Conservation (phyloP, 37 sponge, comb jelly and placozoan genomes). For the Lycopodina hypogea region DNA sequence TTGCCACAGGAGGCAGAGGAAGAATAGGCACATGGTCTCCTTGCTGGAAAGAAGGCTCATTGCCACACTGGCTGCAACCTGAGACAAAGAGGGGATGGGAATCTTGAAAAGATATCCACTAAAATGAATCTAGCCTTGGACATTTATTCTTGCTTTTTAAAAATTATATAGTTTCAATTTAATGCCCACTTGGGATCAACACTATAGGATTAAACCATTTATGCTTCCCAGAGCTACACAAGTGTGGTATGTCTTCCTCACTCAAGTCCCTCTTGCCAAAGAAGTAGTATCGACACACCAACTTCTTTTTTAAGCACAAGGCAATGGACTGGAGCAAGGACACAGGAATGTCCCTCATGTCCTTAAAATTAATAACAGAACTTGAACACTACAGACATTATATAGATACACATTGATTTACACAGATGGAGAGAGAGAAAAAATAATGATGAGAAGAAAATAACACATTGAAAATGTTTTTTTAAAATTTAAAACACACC, state of each 20-base stretch:
- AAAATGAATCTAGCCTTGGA: too few relatives aligned
- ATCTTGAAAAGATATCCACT: too few relatives aligned
- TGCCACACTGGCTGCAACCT: constrained; percentile 41
- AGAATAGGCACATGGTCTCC: constrained; percentile 37
- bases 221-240: constrained; percentile 22
- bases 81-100: too few relatives aligned
- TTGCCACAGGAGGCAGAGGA: constrained; percentile 47
- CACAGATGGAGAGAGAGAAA: too few relatives aligned
- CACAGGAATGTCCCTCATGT: constrained; percentile 23
- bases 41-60: constrained; percentile 37
- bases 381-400: constrained; percentile 8
- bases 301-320: neutral
- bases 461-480: too few relatives aligned
- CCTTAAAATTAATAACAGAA: constrained; percentile 34
- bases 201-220: constrained; percentile 37
- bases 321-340: constrained; percentile 21
- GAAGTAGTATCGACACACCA: constrained; percentile 54
- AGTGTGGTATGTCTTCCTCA: neutral
- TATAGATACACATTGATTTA: too few relatives aligned
- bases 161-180: too few relatives aligned
- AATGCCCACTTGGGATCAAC: constrained; percentile 36
- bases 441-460: too few relatives aligned
- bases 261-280: constrained; percentile 42
- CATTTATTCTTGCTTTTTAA: too few relatives aligned
- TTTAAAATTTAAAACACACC: too few relatives aligned